These are phyloP conservation scores for Callospermophilus lateralis DNA, from an alignment of 2,113 vertebrate species.

Conservation along the genomic window DNA sequence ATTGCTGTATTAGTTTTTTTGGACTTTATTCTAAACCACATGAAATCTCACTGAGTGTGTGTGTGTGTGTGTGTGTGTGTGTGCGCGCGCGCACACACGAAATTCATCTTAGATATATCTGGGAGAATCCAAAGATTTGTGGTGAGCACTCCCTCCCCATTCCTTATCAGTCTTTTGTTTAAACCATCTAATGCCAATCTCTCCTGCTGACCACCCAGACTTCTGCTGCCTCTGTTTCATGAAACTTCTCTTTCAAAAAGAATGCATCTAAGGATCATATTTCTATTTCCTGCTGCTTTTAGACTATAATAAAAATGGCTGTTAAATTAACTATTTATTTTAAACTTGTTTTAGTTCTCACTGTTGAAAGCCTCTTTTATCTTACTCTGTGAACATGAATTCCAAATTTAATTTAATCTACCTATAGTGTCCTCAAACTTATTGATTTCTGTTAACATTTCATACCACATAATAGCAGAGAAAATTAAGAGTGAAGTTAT, in stretches of 20 bases:
- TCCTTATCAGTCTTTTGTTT: neutral
- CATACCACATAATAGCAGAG: neutral
- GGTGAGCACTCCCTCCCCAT: no score
- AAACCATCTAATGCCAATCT: no score
- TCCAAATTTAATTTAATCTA: no score
- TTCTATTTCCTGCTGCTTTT: neutral
- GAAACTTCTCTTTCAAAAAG: neutral
- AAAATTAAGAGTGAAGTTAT: neutral
- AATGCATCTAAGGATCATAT: neutral
- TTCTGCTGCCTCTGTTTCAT: neutral
- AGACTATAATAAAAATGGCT: neutral
- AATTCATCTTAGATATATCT: neutral
- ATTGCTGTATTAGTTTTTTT: neutral
- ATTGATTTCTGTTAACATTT: neutral
- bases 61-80: no score
- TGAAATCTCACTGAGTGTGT: neutral
- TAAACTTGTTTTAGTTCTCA: neutral
- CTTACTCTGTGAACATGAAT: neutral
- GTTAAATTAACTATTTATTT: neutral
- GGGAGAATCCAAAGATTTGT: neutral
- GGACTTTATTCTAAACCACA: neutral
- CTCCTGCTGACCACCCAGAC: neutral
- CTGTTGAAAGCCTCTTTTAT: neutral
- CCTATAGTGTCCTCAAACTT: neutral
- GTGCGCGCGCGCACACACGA: no score